phyloP scores from a whole-genome alignment of 2,888 invertebrate species.

The Acrocyrtus sp. region DNA sequence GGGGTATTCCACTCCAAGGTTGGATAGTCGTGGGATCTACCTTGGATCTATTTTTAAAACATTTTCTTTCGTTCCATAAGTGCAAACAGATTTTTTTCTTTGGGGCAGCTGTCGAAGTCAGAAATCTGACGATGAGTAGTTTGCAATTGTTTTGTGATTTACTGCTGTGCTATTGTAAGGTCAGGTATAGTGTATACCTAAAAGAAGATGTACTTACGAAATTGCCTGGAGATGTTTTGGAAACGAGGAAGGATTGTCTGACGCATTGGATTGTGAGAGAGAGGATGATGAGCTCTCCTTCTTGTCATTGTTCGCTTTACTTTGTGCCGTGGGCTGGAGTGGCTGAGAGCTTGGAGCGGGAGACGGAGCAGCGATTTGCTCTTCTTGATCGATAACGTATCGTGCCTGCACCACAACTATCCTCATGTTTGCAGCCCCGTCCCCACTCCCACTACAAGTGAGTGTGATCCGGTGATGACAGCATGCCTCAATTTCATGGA shows the following conservation, averaged over 20 bases:
- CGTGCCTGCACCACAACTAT: constrained; percentile 62
- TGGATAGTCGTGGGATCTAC: no score
- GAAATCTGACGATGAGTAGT: no score
- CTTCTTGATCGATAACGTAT: constrained; percentile 53
- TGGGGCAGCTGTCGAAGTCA: no score
- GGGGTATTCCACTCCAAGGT: no score
- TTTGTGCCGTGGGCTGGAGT: constrained; percentile 10
- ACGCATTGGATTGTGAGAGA: no score
- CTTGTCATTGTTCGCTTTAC: constrained; percentile 22
- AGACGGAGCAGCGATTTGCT: constrained; percentile 31
- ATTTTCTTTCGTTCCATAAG: no score
- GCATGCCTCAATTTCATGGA: constrained; percentile 62
- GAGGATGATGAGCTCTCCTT: neutral
- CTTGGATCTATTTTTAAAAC: no score
- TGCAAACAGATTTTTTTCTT: no score
- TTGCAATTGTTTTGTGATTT: no score
- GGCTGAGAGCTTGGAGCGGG: constrained; percentile 27
- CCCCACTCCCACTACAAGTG: constrained; percentile 43
- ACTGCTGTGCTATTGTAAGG: no score
- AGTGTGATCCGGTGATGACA: constrained; percentile 61
- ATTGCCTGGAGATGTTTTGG: constrained; percentile 21
- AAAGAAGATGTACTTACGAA: constrained; percentile 43
- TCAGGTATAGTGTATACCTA: no score
- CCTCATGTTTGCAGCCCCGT: constrained; percentile 41
- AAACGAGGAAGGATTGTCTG: constrained; percentile 29